Evolutionary conservation across 2,113 vertebrate genomes (phyloP).

Genomic region (Dasyurus viverrinus): DNA sequence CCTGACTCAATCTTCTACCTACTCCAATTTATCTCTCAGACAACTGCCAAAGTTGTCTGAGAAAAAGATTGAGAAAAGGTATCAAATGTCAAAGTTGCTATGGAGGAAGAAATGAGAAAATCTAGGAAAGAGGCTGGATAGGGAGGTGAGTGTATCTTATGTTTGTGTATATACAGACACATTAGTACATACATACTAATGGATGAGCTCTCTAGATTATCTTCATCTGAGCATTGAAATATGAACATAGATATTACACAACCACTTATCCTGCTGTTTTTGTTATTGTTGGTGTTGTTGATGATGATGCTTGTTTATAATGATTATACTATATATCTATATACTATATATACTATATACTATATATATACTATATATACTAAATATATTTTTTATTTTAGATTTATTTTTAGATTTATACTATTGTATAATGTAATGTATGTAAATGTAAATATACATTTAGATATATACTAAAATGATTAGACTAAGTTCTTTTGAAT

Average conservation of each 20-base stretch:
- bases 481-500: background rate
- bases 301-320: background rate
- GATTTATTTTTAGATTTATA: too few relatives aligned
- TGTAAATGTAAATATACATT: too few relatives aligned
- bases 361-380: too few relatives aligned
- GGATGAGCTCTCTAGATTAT: background rate
- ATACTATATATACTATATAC: too few relatives aligned
- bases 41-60: background rate
- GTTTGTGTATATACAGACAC: background rate
- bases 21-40: background rate
- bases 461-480: background rate
- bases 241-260: too few relatives aligned
- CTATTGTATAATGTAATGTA: too few relatives aligned
- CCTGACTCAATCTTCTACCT: too few relatives aligned
- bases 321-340: too few relatives aligned
- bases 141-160: background rate
- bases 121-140: background rate
- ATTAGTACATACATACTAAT: background rate
- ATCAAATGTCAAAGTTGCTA: background rate
- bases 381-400: too few relatives aligned
- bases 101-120: background rate
- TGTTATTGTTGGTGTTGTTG: background rate
- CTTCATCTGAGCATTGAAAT: too few relatives aligned
- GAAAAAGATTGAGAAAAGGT: background rate
- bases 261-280: too few relatives aligned